Evolutionary conservation across 2,797 vertebrate genomes (phyloP).

Genomic region (Peromyscus attwateri): DNA sequence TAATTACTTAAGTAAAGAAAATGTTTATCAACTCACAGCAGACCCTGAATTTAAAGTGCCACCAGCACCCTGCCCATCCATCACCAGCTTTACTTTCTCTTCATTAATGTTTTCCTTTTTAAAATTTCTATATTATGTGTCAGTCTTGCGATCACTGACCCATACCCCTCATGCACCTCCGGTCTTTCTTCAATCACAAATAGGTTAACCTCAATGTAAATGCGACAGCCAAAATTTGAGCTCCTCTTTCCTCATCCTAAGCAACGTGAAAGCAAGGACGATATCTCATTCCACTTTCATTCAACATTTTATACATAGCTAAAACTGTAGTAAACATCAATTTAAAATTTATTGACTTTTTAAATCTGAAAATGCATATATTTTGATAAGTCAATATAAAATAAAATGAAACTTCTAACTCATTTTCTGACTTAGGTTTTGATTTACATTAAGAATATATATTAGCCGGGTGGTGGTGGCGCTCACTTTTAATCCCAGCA

Average conservation of each 20-base stretch:
- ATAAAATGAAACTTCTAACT: constrained; percentile 25
- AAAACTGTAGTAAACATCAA: not conserved
- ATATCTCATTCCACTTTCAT: not conserved
- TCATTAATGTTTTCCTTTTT: not conserved
- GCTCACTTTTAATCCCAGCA: no score
- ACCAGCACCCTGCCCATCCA: not conserved
- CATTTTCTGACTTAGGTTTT: not conserved
- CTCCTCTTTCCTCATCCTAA: not conserved
- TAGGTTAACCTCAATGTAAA: not conserved
- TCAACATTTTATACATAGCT: not conserved
- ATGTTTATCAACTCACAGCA: not conserved
- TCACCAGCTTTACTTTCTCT: not conserved
- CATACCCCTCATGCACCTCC: not conserved
- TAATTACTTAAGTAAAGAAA: not conserved
- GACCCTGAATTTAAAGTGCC: not conserved
- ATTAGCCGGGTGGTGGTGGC: no score
- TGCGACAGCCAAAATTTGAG: not conserved
- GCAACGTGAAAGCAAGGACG: not conserved
- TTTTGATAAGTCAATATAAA: not conserved
- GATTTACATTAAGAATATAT: not conserved
- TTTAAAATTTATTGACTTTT: constrained; percentile 17
- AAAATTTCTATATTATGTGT: not conserved
- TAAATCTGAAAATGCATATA: not conserved
- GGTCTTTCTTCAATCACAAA: not conserved
- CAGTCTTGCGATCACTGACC: not conserved